Evolutionary conservation across 2,888 invertebrate species (phyloP), one percentile per base, ranked within the genome.

Genomic region (Drosophila subsilvestris): DNA sequence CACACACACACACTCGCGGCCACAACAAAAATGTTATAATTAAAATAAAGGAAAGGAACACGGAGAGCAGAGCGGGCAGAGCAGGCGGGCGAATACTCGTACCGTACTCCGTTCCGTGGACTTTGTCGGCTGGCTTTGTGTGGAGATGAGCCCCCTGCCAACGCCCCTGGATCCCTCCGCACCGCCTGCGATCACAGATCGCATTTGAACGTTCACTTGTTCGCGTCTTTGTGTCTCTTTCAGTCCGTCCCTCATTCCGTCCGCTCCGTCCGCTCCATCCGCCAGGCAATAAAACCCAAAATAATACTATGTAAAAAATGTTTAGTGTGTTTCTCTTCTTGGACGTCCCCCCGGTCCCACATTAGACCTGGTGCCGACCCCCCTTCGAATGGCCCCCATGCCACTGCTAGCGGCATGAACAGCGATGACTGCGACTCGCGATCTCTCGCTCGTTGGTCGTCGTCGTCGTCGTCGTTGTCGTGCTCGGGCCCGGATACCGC

Each of bases 261-360:
- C 29, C 20, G 27, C 29, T 53, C 63, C 57, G 55, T 25, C 60
- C 50, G 63, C n/a, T 25, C 45, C 56, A 56, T 45, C 72, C 27
- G 69, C 70, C 77, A 66, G 59, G 82, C 74, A 80, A 82, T 82
- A 82, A 79, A 83, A 79, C 75, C 74, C 79, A 81, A 86, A 83
- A 83, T 83, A 83, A 83, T 86, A 83, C 83, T 86, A 86, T 81
- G 83, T 86, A 86, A 81, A 62, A 85, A 86, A 79, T 78, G 78
- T 76, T 81, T 86, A 81, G 81, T 86, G 76, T 76, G 81, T 69
- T 65, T 75, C 66, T 75, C 73, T 56, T 73, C 37, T 37, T 37
- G 37, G n/a, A 37, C 14, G 37, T n/a, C 2, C 37, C 14, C 7
- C 14, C 37, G 2, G 37, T 22, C 45, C 43, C 59, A 25, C 44